phyloP scores from a whole-genome alignment of 1,140 invertebrate genomes.

The Leptinotarsa lineolata region DNA sequence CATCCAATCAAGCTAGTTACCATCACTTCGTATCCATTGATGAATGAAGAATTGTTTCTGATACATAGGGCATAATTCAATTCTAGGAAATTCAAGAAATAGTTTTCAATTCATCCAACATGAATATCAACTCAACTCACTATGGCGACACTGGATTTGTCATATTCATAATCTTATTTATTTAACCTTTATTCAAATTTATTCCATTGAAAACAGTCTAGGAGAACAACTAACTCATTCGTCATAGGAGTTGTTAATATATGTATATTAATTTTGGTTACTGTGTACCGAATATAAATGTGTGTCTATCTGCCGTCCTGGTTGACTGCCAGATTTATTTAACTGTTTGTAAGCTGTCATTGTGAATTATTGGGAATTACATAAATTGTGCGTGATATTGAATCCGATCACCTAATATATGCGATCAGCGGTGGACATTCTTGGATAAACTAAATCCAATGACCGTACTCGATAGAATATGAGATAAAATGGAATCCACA shows the following conservation, averaged over 20 bases:
- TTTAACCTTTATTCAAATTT: not conserved
- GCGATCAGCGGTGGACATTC: not conserved
- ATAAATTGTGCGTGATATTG: not conserved
- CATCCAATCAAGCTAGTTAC: no score
- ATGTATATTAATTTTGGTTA: slow-evolving; percentile 6
- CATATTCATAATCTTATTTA: no score
- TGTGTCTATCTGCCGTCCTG: not conserved
- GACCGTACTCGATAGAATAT: no score
- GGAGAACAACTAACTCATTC: not conserved
- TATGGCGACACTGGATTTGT: no score
- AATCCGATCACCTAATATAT: not conserved
- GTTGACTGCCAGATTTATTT: slow-evolving; percentile 2
- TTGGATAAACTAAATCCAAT: no score
- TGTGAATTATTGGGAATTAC: not conserved
- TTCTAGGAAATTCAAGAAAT: no score
- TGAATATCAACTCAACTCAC: no score
- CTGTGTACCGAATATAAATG: not conserved
- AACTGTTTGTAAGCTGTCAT: not conserved
- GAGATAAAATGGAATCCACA: no score
- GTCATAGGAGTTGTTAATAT: not conserved
- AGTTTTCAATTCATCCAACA: no score
- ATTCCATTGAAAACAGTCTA: not conserved
- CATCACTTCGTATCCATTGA: no score
- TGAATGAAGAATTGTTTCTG: no score
- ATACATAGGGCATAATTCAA: no score